These are phyloP conservation scores for Brachionus rubens DNA, from an alignment of 1,140 invertebrate genomes.

Conservation along the genomic window DNA sequence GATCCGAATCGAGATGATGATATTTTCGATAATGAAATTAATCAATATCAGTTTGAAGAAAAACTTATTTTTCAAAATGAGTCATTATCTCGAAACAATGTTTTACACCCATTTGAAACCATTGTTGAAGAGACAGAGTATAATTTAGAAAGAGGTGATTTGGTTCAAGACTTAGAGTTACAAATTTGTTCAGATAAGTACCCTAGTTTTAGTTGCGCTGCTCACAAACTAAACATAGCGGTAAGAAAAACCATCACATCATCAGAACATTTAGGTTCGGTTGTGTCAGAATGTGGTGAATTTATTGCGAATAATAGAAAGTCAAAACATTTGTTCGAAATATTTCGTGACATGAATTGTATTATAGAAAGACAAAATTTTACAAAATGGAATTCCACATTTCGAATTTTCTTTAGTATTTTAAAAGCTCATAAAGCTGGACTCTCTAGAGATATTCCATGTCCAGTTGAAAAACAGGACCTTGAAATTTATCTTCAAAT, in stretches of 20 bases:
- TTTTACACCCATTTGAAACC: neutral
- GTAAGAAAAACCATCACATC: constrained; percentile 9
- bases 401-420: neutral
- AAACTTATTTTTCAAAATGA: neutral
- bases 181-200: neutral
- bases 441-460: neutral
- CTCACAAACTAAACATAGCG: constrained; percentile 7
- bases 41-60: neutral
- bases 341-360: neutral
- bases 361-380: neutral
- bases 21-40: neutral
- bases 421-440: neutral
- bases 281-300: neutral
- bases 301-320: constrained; percentile 8
- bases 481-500: constrained; percentile 16
- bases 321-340: neutral
- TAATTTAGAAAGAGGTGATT: neutral
- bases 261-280: neutral
- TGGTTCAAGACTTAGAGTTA: neutral
- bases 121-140: neutral
- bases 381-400: constrained; percentile 11
- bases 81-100: neutral
- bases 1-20: too few relatives aligned
- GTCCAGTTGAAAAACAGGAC: neutral
- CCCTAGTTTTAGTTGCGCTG: neutral